These are phyloP conservation scores for Drosophila limbata DNA, from an alignment of 2,888 invertebrate species.

Conservation along the genomic window DNA sequence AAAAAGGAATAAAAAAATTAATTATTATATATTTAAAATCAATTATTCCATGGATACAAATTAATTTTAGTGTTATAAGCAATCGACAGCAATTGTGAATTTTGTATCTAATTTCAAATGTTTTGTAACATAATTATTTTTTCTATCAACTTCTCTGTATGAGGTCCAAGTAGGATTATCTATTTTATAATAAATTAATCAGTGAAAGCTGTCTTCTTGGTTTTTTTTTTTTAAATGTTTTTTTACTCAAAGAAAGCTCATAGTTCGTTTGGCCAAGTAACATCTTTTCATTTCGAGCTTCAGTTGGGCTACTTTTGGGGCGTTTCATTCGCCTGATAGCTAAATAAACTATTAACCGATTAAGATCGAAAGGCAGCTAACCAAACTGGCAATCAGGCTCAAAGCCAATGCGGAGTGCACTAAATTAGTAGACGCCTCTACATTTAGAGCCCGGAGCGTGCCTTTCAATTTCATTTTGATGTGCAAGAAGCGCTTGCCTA, in stretches of 20 bases:
- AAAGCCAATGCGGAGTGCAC: conserved; percentile 36
- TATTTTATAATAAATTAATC: background rate
- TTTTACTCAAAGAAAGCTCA: background rate
- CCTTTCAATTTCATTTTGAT: conserved; percentile 74
- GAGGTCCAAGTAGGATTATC: background rate
- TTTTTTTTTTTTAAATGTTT: background rate
- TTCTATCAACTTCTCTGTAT: background rate
- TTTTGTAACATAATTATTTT: background rate
- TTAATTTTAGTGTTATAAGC: no score
- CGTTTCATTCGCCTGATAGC: conserved; percentile 39
- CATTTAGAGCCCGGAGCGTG: conserved; percentile 49
- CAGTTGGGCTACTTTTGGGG: conserved; percentile 4
- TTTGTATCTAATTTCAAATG: no score
- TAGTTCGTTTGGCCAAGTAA: background rate
- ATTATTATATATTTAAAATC: no score
- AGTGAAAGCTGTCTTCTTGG: background rate
- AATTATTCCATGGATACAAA: no score
- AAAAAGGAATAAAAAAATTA: no score
- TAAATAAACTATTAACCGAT: conserved; percentile 81
- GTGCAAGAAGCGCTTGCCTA: conserved; percentile 12
- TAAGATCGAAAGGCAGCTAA: conserved; percentile 67
- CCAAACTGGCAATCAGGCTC: conserved; percentile 67
- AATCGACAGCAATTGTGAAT: no score
- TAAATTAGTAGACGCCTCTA: conserved; percentile 74
- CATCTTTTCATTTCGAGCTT: conserved; percentile 11